Evolutionary conservation across 2,888 invertebrate species (phyloP).

Genomic region (Hypomecis atomaria): DNA sequence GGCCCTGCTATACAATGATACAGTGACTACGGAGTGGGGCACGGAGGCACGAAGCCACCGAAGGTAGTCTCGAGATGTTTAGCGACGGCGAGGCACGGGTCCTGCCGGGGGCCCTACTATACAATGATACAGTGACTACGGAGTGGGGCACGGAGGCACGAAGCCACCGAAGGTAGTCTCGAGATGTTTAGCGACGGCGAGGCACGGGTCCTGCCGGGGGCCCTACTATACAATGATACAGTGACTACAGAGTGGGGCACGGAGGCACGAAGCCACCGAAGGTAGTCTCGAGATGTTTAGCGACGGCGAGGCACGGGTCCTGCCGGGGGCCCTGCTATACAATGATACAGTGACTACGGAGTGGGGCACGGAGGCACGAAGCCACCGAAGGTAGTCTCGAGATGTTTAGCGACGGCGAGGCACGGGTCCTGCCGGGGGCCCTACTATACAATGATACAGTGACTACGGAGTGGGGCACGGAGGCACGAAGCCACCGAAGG

Average conservation of each 20-base stretch:
- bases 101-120: slow-evolving; percentile 87
- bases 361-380: slow-evolving; percentile 85
- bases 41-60: slow-evolving; percentile 89
- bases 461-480: slow-evolving; percentile 77
- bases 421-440: slow-evolving; percentile 89
- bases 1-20: too few species aligned
- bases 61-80: slow-evolving; percentile 87
- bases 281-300: slow-evolving; percentile 86
- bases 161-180: slow-evolving; percentile 89
- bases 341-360: too few species aligned
- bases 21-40: too few species aligned
- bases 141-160: slow-evolving; percentile 81
- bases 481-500: slow-evolving; percentile 89
- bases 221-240: too few species aligned
- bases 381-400: slow-evolving; percentile 89
- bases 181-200: slow-evolving; percentile 90
- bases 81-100: slow-evolving; percentile 91
- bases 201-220: slow-evolving; percentile 88
- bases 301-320: slow-evolving; percentile 91
- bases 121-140: too few species aligned
- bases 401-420: slow-evolving; percentile 88
- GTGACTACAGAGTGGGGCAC: slow-evolving; percentile 59
- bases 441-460: too few species aligned
- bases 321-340: slow-evolving; percentile 86
- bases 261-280: slow-evolving; percentile 90